Base-by-base conservation (phyloP, 2,113 vertebrate genomes). In the Calidris pugnax region DNA sequence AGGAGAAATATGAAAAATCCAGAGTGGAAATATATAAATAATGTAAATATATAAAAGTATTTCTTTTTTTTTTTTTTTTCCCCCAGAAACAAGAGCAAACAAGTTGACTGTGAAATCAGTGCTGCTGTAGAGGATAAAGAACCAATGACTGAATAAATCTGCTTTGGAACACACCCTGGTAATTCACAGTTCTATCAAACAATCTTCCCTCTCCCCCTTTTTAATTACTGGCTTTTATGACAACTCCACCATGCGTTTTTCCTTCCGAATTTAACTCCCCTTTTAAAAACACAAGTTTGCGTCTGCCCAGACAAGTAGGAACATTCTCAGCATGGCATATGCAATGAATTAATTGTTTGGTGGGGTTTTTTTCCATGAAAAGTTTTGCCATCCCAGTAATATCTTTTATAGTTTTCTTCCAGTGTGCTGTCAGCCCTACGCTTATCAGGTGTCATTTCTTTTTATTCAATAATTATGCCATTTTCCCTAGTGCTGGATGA, bases 251-350 rank as follows among this genome's bases (percentile, higher is more conserved):
- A 72, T 63, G 53, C 14, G 0, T 77, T 95, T 96, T 96, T 93
- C 87, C 62, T 86, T 96, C 33, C 3, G 17, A 91, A 94, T 97
- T 97, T 91, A 96, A 91, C 66, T 96, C 30, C 82, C 32, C 60
- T 87, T 82, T 93, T 95, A 74, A 91, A 64, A 89, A 72, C 23
- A 85, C 68, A 94, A 84, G 90, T 95, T 93, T 93, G 18, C 60
- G 30, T 92, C 85, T 98, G 96, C 91, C 95, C 67, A 87, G 92
- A 87, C 97, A 97, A 91, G 97, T 97, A 87, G 43, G 47, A 92
- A 85, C 81, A 88, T 83, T 93, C 72, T 96, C 75, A 75, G 53
- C 47, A 39, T 62, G 76, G 85, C 64, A 91, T 94, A 90, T 74
- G 43, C 53, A 93, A 30, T 51, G 59, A 92, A 59, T 68, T 95